phyloP scores from a whole-genome alignment of 1,140 invertebrate species.

The Tachypleus tridentatus region DNA sequence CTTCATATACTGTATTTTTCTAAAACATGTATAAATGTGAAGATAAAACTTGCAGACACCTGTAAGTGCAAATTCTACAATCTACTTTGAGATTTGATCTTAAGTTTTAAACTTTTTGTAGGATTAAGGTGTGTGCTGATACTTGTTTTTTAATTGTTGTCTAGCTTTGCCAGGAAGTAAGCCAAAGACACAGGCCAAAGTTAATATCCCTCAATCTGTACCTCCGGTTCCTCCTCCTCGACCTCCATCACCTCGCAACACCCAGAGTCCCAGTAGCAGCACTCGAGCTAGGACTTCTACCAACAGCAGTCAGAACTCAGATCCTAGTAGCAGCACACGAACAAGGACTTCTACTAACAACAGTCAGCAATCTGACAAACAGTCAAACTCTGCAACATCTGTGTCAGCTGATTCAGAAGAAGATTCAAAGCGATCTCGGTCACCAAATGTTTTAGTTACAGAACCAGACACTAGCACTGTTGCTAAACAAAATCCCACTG shows the following conservation, averaged over 20 bases:
- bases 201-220: constrained; percentile 3
- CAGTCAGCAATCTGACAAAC: not conserved
- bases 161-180: no score
- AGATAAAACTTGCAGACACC: no score
- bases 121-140: no score
- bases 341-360: not conserved
- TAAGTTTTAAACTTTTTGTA: no score
- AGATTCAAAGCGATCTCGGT: constrained; percentile 18
- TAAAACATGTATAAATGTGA: no score
- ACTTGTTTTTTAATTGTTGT: no score
- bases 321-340: constrained; percentile 13
- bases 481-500: constrained; percentile 27
- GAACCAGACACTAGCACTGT: constrained; percentile 41
- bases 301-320: no score
- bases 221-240: constrained; percentile 7
- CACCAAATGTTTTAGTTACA: constrained; percentile 33
- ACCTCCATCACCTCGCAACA: constrained; percentile 16
- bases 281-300: constrained; percentile 8
- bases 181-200: constrained; percentile 3
- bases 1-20: no score
- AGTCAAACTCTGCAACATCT: constrained; percentile 11
- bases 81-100: no score
- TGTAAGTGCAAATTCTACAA: no score
- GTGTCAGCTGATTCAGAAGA: constrained; percentile 9
- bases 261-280: constrained; percentile 14